Percentiles rank a stretch among this genome's conserved stretches.
Conservation (phyloP, 2,888 invertebrate genomes). For the Pyrocoelia pectoralis region DNA sequence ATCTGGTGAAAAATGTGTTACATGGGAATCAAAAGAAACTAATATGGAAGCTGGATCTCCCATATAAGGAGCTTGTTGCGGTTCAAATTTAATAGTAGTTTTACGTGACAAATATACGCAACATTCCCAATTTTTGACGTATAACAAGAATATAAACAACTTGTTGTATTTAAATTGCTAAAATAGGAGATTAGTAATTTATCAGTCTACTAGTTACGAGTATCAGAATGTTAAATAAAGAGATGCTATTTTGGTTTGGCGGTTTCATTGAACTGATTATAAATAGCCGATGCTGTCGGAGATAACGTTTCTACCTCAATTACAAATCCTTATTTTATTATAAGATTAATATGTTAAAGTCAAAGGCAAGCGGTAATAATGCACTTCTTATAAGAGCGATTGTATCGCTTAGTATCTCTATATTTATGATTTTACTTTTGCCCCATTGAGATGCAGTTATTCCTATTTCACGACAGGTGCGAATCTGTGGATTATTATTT, state of each 20-base stretch:
- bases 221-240: constrained; percentile 32
- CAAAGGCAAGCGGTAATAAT: constrained; percentile 39
- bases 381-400: constrained; percentile 38
- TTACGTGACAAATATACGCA: too few species aligned
- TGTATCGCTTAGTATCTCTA: constrained; percentile 34
- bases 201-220: constrained; percentile 16
- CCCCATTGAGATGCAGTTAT: not conserved
- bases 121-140: too few species aligned
- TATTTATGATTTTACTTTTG: constrained; percentile 35
- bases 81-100: too few species aligned
- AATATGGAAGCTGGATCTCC: too few species aligned
- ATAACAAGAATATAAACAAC: not conserved
- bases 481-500: constrained; percentile 9
- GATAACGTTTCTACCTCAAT: constrained; percentile 40
- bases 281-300: constrained; percentile 41
- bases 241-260: constrained; percentile 33
- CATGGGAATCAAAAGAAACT: too few species aligned
- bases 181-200: constrained; percentile 7
- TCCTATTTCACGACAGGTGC: constrained; percentile 1
- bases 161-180: constrained; percentile 1
- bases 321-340: constrained; percentile 41
- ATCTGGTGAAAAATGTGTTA: too few species aligned
- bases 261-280: constrained; percentile 41
- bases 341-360: constrained; percentile 43
- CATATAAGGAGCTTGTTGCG: too few species aligned